Percentiles rank a stretch among this genome's conserved stretches.
Evolutionary conservation across 2,888 invertebrate genomes (phyloP).

Genomic region (Eupithecia vulgata): DNA sequence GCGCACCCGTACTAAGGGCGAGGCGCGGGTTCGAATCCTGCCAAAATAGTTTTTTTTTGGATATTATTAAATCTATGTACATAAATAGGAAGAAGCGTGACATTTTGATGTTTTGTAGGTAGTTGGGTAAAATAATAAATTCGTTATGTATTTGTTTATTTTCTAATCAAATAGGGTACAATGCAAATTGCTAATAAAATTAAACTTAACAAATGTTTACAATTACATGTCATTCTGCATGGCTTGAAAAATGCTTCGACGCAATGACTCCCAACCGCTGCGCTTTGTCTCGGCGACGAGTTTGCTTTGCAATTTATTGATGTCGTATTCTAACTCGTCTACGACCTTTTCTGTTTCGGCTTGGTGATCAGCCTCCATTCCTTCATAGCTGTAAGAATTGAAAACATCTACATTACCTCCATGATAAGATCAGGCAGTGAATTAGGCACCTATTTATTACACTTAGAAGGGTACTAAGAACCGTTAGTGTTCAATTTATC

Average conservation of each 20-base stretch:
- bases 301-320: constrained; percentile 68
- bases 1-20: too few relatives aligned
- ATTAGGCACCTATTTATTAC: too few relatives aligned
- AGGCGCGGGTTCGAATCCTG: too few relatives aligned
- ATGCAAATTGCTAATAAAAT: constrained; percentile 12
- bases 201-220: constrained; percentile 2
- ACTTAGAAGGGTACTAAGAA: too few relatives aligned
- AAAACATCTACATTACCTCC: background rate
- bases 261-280: constrained; percentile 68
- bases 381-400: constrained; percentile 60
- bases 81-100: background rate
- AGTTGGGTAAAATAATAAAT: background rate
- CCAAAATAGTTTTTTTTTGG: too few relatives aligned
- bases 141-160: background rate
- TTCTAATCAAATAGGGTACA: constrained; percentile 13
- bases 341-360: constrained; percentile 64
- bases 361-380: constrained; percentile 64
- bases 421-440: too few relatives aligned
- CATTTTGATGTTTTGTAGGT: background rate
- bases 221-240: constrained; percentile 70
- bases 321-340: constrained; percentile 67
- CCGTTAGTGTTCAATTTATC: too few relatives aligned
- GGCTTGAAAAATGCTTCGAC: constrained; percentile 68
- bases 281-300: constrained; percentile 69
- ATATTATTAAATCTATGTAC: too few relatives aligned